Conservation (phyloP, 2,797 vertebrate species). For the Pelochelys cantorii region DNA sequence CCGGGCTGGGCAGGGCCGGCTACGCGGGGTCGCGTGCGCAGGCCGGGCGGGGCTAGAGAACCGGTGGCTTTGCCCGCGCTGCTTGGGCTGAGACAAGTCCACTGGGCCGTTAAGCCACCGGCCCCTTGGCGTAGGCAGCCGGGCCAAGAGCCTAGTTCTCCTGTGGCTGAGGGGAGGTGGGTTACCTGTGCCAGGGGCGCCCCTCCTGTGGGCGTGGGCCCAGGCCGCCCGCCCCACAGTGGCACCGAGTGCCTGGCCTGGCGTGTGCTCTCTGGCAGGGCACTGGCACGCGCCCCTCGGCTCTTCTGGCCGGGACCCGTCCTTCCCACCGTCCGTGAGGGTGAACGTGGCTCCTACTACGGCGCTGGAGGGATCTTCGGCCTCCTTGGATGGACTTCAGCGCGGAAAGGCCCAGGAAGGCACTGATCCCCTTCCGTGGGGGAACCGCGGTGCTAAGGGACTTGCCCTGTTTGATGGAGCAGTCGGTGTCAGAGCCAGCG, state of each 20-base stretch:
- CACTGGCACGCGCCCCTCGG: background rate
- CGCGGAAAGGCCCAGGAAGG: too few relatives aligned
- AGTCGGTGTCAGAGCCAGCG: rapidly evolving
- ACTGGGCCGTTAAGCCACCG: background rate
- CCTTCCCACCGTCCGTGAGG: background rate
- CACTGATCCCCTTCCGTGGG: too few relatives aligned
- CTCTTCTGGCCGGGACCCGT: background rate
- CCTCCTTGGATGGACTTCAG: too few relatives aligned
- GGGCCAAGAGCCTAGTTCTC: background rate
- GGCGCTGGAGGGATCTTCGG: too few relatives aligned
- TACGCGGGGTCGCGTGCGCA: too few relatives aligned
- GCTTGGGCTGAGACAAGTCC: background rate
- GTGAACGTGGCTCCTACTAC: too few relatives aligned
- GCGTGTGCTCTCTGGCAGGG: too few relatives aligned
- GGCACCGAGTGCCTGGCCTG: background rate
- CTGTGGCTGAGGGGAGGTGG: background rate
- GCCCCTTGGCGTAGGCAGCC: background rate
- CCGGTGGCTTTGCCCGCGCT: background rate
- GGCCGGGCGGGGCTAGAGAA: background rate
- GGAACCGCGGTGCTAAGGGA: background rate
- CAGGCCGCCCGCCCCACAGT: background rate
- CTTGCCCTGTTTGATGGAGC: background rate
- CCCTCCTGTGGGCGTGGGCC: too few relatives aligned
- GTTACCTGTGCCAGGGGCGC: background rate
- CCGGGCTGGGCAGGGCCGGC: too few relatives aligned